Evolutionary conservation across 2,797 vertebrate species (phyloP), one percentile per base, ranked within the genome.

Genomic region (Aphelocoma californica): DNA sequence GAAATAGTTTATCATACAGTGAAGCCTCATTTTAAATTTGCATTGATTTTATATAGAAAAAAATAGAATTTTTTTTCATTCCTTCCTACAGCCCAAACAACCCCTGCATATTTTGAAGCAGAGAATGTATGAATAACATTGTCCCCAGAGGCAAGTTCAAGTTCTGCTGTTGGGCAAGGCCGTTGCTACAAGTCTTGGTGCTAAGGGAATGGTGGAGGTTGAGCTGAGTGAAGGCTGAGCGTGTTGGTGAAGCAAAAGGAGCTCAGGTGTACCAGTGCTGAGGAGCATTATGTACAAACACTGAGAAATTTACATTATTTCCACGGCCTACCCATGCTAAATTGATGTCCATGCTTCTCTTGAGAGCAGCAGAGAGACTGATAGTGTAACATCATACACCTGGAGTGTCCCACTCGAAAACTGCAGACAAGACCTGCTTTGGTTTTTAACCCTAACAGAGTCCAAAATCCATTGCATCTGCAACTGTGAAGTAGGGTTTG

Each of bases 381-480:
- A 12, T 4, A 36, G 5, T 34, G 2, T 42, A 64, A 38, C 9
- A 17, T 21, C 1, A 1, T 2, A 26, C 16, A 17, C 25, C 26
- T 58, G 13, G 32, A 64, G n/a, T 10, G 9, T 48, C 44, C 50
- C 47, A 31, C 45, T 75, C 42, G 15, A 29, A 38, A 38, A 10
- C 3, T 40, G 7, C 7, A 36, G 34, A 31, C 34, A 73, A 14
- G 18, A 32, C 9, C 29, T 61, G 18, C 50, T 81, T 86, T 26
- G 9, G 2, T 21, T 58, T 65, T 54, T 31, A 31, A n/a, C 2
- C 9, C 11, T 16, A 4, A 44, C 0, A 40, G 29, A 69, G 15
- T 26, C 47, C 31, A 57, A 89, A 92, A 44, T 45, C 34, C 28
- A 31, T 48, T 88, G 26, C 29, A 45, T 42, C 31, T 74, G 48